Conservation (phyloP, 2,113 vertebrate species). For the Vulpes ferrilata region DNA sequence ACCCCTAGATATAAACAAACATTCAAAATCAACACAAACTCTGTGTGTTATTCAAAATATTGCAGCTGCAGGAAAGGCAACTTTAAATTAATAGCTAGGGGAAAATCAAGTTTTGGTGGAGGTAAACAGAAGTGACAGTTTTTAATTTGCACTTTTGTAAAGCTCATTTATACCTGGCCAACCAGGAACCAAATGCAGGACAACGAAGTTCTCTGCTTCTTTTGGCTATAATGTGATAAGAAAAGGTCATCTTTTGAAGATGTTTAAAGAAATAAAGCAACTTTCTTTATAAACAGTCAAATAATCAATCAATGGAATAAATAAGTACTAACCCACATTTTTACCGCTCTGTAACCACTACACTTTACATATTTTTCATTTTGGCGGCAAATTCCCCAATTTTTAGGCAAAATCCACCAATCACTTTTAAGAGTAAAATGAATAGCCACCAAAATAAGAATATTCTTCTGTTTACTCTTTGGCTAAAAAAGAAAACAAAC, state of each 20-base stretch:
- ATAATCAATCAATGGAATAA: constrained; percentile 86
- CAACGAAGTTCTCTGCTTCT: constrained; percentile 87
- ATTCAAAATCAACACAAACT: constrained; percentile 90
- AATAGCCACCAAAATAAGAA: constrained; percentile 87
- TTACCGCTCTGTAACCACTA: constrained; percentile 78
- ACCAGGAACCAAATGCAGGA: constrained; percentile 84
- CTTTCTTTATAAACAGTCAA: constrained; percentile 85
- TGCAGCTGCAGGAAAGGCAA: constrained; percentile 91
- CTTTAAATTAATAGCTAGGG: constrained; percentile 91
- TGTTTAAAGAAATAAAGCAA: constrained; percentile 86
- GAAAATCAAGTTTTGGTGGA: constrained; percentile 87
- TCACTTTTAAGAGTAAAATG: constrained; percentile 80
- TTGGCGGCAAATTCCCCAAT: constrained; percentile 83
- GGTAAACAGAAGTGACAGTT: constrained; percentile 88
- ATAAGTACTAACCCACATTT: constrained; percentile 84
- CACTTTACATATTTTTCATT: constrained; percentile 84
- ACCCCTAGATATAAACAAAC: constrained; percentile 90
- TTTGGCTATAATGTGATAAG: constrained; percentile 86
- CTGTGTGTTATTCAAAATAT: constrained; percentile 90
- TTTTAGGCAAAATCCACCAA: constrained; percentile 75
- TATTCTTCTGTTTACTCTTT: constrained; percentile 94
- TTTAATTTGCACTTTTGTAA: constrained; percentile 88
- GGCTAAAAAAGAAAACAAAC: constrained; percentile 92
- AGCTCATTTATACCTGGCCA: constrained; percentile 86
- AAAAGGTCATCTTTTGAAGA: constrained; percentile 84